phyloP scores from a whole-genome alignment of 2,797 vertebrate genomes.

The Chaenodraco wilsoni region DNA sequence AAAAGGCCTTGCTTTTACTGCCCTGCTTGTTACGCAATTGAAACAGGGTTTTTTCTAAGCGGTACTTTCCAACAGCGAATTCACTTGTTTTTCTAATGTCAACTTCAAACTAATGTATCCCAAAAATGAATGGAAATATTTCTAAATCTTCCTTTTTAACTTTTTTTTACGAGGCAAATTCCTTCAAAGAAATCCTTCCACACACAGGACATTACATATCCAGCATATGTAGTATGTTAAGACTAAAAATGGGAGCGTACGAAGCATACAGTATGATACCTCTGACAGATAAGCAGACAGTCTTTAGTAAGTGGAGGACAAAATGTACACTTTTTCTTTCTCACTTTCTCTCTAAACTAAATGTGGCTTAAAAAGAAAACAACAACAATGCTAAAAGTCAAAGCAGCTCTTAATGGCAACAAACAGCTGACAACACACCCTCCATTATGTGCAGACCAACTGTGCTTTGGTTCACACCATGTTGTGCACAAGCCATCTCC shows the following conservation, averaged over 20 bases:
- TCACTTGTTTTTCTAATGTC: not conserved
- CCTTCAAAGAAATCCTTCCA: not conserved
- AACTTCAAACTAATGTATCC: not conserved
- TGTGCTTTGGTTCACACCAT: conserved; percentile 44
- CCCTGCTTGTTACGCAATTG: not conserved
- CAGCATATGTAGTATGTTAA: not conserved
- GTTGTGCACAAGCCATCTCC: conserved; percentile 65
- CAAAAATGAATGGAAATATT: no score
- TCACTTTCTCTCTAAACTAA: not conserved
- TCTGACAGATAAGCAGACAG: no score
- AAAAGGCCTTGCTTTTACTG: not conserved
- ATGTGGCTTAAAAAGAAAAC: conserved; percentile 6
- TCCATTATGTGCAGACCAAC: conserved; percentile 20
- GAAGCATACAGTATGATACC: not conserved
- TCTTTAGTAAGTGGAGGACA: not conserved
- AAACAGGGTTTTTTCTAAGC: not conserved
- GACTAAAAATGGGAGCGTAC: not conserved
- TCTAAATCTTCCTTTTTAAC: no score
- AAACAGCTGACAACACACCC: conserved; percentile 33
- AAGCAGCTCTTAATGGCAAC: conserved; percentile 24
- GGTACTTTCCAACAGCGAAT: not conserved
- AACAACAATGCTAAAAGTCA: conserved; percentile 33
- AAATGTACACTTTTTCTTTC: not conserved
- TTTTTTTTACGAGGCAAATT: no score
- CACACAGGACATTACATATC: not conserved